These are phyloP conservation scores for Crocuta crocuta DNA, from an alignment of 2,113 vertebrate genomes.

Conservation along the genomic window DNA sequence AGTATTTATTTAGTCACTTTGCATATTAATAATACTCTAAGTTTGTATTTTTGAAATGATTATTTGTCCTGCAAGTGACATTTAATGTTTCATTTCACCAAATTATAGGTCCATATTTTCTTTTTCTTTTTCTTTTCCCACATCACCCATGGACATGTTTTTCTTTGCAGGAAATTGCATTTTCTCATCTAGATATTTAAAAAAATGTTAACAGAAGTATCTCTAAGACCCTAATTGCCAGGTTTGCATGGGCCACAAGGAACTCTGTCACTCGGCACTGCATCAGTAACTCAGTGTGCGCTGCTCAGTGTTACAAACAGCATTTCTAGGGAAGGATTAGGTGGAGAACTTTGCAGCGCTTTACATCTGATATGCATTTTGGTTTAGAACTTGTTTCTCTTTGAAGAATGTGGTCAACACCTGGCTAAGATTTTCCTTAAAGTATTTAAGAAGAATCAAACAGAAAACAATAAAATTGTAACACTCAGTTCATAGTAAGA, in stretches of 20 bases:
- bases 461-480: neutral
- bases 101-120: slow-evolving; percentile 34
- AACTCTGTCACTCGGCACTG: neutral
- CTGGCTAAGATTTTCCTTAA: neutral
- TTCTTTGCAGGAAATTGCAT: slow-evolving; percentile 53
- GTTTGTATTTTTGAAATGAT: neutral
- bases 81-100: slow-evolving; percentile 15
- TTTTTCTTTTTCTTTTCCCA: slow-evolving; percentile 51
- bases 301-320: slow-evolving; percentile 47
- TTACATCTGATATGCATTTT: slow-evolving; percentile 37
- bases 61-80: neutral
- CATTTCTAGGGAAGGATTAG: neutral
- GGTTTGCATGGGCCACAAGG: neutral
- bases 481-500: neutral
- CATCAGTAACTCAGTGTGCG: neutral
- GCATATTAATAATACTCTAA: neutral
- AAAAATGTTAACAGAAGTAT: slow-evolving; percentile 49
- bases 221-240: slow-evolving; percentile 51
- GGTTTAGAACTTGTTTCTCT: slow-evolving; percentile 48
- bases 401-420: slow-evolving; percentile 17
- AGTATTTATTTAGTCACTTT: slow-evolving; percentile 29
- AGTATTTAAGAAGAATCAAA: slow-evolving; percentile 44
- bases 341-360: neutral
- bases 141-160: neutral
- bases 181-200: slow-evolving; percentile 20